phyloP scores from a whole-genome alignment of 2,888 invertebrate genomes.

The Branchellion lobata region DNA sequence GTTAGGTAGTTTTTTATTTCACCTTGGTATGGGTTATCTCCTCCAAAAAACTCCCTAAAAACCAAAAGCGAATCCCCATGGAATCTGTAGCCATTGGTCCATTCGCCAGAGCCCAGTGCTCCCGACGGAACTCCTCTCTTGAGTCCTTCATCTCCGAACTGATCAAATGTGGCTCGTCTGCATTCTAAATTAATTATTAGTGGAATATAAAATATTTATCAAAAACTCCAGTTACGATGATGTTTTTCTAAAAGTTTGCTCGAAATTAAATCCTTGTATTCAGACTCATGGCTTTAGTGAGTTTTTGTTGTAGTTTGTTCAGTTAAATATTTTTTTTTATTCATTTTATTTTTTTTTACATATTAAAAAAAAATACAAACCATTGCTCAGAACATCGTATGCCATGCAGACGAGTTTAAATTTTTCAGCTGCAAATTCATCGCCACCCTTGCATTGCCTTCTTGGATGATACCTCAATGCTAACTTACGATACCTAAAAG shows the following conservation, averaged over 20 bases:
- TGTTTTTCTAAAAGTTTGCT: background rate
- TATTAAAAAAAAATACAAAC: conserved; percentile 54
- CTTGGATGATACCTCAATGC: conserved; percentile 62
- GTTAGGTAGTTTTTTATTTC: too few species aligned
- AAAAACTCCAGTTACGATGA: too few species aligned
- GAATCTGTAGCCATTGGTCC: conserved; percentile 67
- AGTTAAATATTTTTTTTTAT: background rate
- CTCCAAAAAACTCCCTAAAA: conserved; percentile 76
- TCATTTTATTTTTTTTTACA: background rate
- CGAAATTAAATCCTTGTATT: too few species aligned
- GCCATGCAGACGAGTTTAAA: conserved; percentile 62
- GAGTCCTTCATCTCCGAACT: conserved; percentile 83
- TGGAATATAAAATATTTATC: background rate
- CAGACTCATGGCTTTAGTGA: background rate
- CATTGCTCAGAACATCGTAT: conserved; percentile 62
- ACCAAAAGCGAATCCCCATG: conserved; percentile 71
- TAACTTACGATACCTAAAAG: conserved; percentile 60
- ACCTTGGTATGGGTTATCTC: conserved; percentile 74
- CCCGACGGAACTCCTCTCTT: conserved; percentile 76
- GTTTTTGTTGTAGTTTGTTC: background rate
- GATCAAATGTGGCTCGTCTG: conserved; percentile 75
- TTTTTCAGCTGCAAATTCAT: conserved; percentile 58
- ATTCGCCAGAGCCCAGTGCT: conserved; percentile 57
- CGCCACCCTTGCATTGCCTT: conserved; percentile 56
- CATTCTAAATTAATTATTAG: conserved; percentile 54